Evolutionary conservation across 2,888 invertebrate species (phyloP).

Genomic region (Tetanocera ferruginea): DNA sequence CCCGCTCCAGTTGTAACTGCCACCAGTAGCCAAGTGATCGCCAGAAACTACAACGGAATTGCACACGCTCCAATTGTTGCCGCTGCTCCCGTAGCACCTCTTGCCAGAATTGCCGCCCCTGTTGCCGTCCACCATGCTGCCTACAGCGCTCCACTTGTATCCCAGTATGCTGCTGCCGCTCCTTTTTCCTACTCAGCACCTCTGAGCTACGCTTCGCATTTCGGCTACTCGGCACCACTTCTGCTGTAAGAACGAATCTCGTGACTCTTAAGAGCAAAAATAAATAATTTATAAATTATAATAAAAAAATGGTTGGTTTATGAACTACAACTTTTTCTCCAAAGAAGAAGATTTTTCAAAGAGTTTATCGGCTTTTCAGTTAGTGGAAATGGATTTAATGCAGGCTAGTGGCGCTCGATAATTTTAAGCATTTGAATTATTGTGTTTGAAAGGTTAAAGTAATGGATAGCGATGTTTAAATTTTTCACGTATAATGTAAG

Average conservation of each 20-base stretch:
- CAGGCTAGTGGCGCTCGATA: too few species aligned
- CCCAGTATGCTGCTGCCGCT: conserved; percentile 47
- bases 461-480: too few species aligned
- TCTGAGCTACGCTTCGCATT: conserved; percentile 21
- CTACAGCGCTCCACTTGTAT: conserved; percentile 48
- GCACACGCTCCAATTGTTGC: conserved; percentile 55
- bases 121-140: conserved; percentile 35
- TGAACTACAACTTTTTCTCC: too few species aligned
- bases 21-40: conserved; percentile 59
- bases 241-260: not conserved
- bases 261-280: too few species aligned
- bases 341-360: too few species aligned
- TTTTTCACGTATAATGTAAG: too few species aligned
- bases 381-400: too few species aligned
- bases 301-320: too few species aligned
- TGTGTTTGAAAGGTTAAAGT: too few species aligned
- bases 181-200: conserved; percentile 45
- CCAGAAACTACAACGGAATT: conserved; percentile 59
- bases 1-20: conserved; percentile 58
- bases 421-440: too few species aligned
- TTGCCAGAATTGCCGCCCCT: conserved; percentile 23
- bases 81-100: conserved; percentile 45
- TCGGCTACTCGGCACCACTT: conserved; percentile 23
- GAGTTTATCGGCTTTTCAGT: too few species aligned
- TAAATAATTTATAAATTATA: too few species aligned